Evolutionary conservation across 2,797 vertebrate genomes (phyloP).

Genomic region (Paramormyrops hopkinsi): DNA sequence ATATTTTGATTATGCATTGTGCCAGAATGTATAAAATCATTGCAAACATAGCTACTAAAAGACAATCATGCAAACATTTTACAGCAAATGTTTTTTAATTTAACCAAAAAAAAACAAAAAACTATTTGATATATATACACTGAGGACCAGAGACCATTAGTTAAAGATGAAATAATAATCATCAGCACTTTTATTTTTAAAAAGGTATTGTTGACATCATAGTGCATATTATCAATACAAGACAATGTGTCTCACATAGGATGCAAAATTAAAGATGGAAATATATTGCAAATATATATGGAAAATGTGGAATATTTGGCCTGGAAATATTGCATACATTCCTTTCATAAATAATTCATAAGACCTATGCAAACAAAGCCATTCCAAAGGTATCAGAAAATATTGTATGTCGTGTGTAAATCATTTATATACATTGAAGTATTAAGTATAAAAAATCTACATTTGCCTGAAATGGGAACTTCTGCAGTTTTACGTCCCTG

Average conservation of each 20-base stretch:
- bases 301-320: background rate
- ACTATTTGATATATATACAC: background rate
- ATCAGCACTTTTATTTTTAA: background rate
- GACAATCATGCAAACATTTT: background rate
- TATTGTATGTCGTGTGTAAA: background rate
- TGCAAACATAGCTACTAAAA: background rate
- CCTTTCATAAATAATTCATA: background rate
- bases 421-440: background rate
- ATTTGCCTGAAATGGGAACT: background rate
- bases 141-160: background rate
- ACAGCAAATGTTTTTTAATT: too few species aligned
- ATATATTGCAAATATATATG: background rate
- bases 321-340: background rate
- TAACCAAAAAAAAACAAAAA: background rate
- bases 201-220: background rate
- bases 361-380: background rate
- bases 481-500: background rate
- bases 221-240: background rate
- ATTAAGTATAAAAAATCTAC: background rate
- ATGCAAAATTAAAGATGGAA: background rate
- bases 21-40: slow-evolving; percentile 1
- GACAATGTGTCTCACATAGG: background rate
- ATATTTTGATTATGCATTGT: slow-evolving; percentile 29
- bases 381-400: background rate
- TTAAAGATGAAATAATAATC: background rate